Base-by-base conservation (phyloP, 1,140 invertebrate species). In the Zaprionus kolodkinae region DNA sequence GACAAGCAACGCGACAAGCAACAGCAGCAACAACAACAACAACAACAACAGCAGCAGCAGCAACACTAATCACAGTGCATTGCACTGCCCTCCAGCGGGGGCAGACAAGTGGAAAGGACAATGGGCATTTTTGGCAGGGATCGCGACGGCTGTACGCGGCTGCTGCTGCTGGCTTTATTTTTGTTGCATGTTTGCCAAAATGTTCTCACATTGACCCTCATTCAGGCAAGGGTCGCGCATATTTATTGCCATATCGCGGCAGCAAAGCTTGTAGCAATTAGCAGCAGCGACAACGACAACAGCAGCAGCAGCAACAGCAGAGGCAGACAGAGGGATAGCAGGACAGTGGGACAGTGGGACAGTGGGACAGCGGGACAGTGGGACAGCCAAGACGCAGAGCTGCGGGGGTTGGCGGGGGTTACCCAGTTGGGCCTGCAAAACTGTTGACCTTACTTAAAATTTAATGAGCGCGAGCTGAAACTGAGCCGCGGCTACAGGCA, bases 131-230 rank as follows among this genome's bases (percentile, higher is more conserved):
- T 17, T 17, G 45, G 13, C 11, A 15, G 17, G 45, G 17, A 25
- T 50, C 17, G 45, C 45, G 17, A 50, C 45, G 45, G 15, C 15
- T 48, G 43, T 21, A 3, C 43, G 43, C 43, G 43, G 15, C 21
- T 48, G 45, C 45, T 21, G 45, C 6, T 48, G 45, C 25, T 40
- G 17, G 33, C 21, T 66, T 15, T 50, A 50, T 63, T 61, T 59
- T 59, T 40, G 61, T 60, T 62, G 38, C 36, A 72, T 60, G 57
- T 67, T 72, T 66, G 59, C 36, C 48, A 56, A 68, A 70, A 82
- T 83, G 72, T 88, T 74, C 73, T 79, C 76, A 75, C 83, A 79
- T 87, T 87, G 83, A 79, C 83, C 83, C 84, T 77, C 71, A 74
- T 77, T 74, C 54, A 66, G 30, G 63, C 52, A 52, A 74, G 52